These are phyloP conservation scores for Allolobophora icterica DNA, from an alignment of 2,888 invertebrate genomes.

Conservation along the genomic window DNA sequence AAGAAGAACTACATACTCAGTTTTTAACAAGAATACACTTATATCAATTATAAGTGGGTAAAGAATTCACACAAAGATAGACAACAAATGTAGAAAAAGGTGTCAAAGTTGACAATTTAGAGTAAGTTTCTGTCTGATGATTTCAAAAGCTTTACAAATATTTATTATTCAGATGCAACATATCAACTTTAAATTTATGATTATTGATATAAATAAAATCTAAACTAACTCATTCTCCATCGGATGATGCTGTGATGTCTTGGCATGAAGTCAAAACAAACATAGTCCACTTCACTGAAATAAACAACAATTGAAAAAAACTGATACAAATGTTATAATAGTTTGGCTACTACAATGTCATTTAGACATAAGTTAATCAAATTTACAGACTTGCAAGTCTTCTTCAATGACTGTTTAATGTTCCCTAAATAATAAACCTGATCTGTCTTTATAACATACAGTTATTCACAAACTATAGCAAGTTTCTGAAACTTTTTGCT, in stretches of 20 bases:
- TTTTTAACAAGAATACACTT: background rate
- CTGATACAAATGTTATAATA: background rate
- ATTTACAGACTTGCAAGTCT: background rate
- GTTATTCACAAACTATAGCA: background rate
- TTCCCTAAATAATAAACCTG: background rate
- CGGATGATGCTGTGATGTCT: constrained; percentile 94
- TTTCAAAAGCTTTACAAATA: background rate
- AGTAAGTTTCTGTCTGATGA: background rate
- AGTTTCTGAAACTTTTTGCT: background rate
- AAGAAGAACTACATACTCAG: background rate
- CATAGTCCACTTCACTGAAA: constrained; percentile 90
- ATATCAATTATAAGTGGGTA: background rate
- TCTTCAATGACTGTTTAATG: no score
- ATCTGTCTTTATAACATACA: background rate
- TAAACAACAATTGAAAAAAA: constrained; percentile 21
- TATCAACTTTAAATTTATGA: no score
- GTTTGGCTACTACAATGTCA: background rate
- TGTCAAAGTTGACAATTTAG: background rate
- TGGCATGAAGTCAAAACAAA: constrained; percentile 94
- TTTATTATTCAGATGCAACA: no score
- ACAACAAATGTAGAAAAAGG: background rate
- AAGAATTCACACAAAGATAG: background rate
- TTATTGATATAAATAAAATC: background rate
- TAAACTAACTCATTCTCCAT: constrained; percentile 70
- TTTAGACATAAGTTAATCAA: background rate